Conservation (phyloP, 2,888 invertebrate genomes). For the Flabesymbios commensalis region DNA sequence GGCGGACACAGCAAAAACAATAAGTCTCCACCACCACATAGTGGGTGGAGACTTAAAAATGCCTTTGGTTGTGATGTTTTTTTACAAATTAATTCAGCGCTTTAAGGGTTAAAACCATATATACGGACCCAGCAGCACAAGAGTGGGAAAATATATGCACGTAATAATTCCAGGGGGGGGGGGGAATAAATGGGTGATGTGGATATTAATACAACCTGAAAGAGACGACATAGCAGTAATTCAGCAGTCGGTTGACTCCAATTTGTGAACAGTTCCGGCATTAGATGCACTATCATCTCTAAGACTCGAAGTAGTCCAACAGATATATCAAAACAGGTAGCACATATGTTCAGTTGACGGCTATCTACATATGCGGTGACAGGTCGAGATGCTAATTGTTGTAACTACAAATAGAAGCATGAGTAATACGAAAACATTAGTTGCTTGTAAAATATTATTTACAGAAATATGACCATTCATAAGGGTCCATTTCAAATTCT, state of each 20-base stretch:
- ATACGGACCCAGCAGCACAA: too few species aligned
- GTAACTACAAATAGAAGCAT: constrained; percentile 65
- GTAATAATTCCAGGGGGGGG: too few species aligned
- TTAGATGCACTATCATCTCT: constrained; percentile 76
- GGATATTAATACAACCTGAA: constrained; percentile 69
- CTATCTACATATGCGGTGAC: constrained; percentile 70
- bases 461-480: neutral
- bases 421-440: neutral
- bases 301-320: constrained; percentile 77
- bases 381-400: constrained; percentile 68
- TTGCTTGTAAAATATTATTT: neutral
- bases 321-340: constrained; percentile 81
- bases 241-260: constrained; percentile 72
- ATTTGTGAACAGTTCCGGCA: constrained; percentile 71
- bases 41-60: too few species aligned
- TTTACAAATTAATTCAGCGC: too few species aligned
- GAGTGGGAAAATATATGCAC: too few species aligned
- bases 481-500: neutral
- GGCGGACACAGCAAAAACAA: too few species aligned
- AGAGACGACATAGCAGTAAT: constrained; percentile 72
- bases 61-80: too few species aligned
- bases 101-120: too few species aligned
- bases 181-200: too few species aligned
- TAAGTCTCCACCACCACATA: too few species aligned
- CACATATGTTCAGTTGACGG: constrained; percentile 78